Conservation (phyloP, 2,797 vertebrate genomes). For the Chromobotia macracanthus region DNA sequence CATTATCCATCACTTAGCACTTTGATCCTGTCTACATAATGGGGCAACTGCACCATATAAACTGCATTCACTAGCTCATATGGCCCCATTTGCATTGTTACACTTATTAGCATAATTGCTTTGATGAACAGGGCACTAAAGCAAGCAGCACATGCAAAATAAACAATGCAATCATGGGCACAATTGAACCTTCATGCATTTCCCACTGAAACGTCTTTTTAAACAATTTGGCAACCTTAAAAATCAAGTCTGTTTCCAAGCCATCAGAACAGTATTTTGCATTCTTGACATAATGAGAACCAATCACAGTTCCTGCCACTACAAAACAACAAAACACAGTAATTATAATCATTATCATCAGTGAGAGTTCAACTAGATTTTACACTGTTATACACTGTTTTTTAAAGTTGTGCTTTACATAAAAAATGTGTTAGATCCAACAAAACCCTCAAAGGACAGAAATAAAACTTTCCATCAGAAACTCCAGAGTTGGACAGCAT, state of each 20-base stretch:
- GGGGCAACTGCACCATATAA: too few relatives aligned
- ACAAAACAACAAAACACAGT: slow-evolving; percentile 7
- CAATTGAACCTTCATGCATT: neutral
- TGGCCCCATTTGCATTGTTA: neutral
- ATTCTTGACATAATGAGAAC: slow-evolving; percentile 28
- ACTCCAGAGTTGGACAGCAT: slow-evolving; percentile 23
- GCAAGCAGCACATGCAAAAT: neutral
- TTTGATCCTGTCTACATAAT: too few relatives aligned
- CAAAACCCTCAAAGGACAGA: slow-evolving; percentile 13
- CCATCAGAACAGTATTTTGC: slow-evolving; percentile 24
- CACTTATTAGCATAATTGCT: neutral
- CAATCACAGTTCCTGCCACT: slow-evolving; percentile 22
- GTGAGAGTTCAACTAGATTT: neutral
- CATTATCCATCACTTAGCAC: too few relatives aligned
- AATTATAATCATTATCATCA: slow-evolving; percentile 13
- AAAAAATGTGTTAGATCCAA: neutral
- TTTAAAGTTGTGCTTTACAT: neutral
- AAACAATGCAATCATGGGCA: neutral
- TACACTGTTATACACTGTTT: neutral
- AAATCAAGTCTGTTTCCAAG: slow-evolving; percentile 19
- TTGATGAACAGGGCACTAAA: neutral
- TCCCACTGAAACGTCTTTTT: slow-evolving; percentile 12
- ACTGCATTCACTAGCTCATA: neutral
- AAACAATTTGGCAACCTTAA: slow-evolving; percentile 24
- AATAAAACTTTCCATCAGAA: slow-evolving; percentile 41